Conservation (phyloP, 2,888 invertebrate genomes). For the Tachystola acroxantha region DNA sequence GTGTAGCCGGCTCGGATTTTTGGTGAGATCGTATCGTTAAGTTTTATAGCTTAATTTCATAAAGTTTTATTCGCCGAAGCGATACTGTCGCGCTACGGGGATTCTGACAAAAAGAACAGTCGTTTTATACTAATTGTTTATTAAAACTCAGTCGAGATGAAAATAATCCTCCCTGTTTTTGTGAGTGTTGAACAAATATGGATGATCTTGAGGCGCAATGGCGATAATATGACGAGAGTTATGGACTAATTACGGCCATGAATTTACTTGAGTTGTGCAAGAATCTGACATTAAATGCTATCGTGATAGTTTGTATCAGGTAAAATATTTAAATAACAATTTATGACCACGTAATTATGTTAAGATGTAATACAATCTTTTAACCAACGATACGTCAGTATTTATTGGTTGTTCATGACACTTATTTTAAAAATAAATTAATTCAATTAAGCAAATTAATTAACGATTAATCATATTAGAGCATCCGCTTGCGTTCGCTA, state of each 20-base stretch:
- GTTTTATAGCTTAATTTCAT: slow-evolving; percentile 59
- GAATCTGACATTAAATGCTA: slow-evolving; percentile 26
- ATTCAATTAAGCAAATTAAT: slow-evolving; percentile 1
- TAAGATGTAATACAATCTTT: too few relatives aligned
- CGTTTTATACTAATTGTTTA: slow-evolving; percentile 36
- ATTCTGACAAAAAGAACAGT: slow-evolving; percentile 12
- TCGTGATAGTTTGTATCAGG: slow-evolving; percentile 21
- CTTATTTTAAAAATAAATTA: too few relatives aligned
- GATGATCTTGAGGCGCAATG: slow-evolving; percentile 21
- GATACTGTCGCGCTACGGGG: slow-evolving; percentile 17
- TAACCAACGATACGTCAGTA: too few relatives aligned
- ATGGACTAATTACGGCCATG: slow-evolving; percentile 24
- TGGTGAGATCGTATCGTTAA: slow-evolving; percentile 48
- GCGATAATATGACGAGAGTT: slow-evolving; percentile 4
- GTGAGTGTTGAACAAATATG: slow-evolving; percentile 24
- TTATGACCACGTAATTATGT: neutral
- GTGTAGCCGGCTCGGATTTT: slow-evolving; percentile 25
- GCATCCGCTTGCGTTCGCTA: slow-evolving; percentile 36
- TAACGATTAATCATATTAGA: slow-evolving; percentile 26
- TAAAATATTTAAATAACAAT: slow-evolving; percentile 11
- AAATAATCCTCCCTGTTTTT: slow-evolving; percentile 30
- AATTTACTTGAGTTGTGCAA: slow-evolving; percentile 29
- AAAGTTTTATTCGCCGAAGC: slow-evolving; percentile 27
- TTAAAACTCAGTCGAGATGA: slow-evolving; percentile 21
- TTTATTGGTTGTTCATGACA: too few relatives aligned